Conservation (phyloP, 2,113 vertebrate species). For the Gopherus evgoodei region DNA sequence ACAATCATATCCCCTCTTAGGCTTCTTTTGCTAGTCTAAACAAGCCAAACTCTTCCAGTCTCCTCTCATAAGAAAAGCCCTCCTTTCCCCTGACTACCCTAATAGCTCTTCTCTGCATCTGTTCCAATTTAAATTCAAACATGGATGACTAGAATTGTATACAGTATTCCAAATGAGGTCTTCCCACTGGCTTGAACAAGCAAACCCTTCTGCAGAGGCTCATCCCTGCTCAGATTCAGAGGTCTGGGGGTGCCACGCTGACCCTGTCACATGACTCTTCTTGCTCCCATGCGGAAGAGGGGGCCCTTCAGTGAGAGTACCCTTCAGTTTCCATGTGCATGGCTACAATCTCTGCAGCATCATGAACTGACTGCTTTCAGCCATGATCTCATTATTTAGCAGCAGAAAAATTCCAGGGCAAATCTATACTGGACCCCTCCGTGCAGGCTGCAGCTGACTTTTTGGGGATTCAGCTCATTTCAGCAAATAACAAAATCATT, state of each 20-base stretch:
- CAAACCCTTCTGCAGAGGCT: neutral
- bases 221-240: neutral
- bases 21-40: neutral
- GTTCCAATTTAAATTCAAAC: neutral
- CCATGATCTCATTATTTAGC: accelerated
- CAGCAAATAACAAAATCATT: neutral
- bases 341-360: neutral
- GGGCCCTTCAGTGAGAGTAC: neutral
- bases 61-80: neutral
- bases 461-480: accelerated
- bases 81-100: neutral
- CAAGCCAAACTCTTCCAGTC: neutral
- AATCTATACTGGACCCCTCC: accelerated
- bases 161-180: neutral
- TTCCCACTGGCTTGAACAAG: neutral
- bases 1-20: neutral
- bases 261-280: neutral
- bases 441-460: accelerated
- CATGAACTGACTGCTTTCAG: neutral
- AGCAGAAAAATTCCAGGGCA: neutral
- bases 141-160: neutral
- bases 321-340: neutral
- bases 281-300: neutral
- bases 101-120: neutral
- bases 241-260: too few species aligned